Evolutionary conservation across 2,888 invertebrate genomes (phyloP).

Genomic region (Andrena trimmerana): DNA sequence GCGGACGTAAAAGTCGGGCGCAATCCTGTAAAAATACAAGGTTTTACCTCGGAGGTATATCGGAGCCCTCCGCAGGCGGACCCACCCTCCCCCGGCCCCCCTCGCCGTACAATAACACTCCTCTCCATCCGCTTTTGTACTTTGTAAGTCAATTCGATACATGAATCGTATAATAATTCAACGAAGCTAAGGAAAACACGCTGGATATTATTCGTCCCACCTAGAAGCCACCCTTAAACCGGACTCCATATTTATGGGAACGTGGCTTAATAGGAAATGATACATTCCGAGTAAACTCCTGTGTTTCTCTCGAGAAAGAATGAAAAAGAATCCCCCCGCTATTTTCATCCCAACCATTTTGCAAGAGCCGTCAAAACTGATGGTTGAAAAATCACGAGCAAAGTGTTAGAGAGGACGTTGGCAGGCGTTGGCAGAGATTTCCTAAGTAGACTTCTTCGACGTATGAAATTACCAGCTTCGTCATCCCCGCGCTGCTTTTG

Average conservation of each 20-base stretch:
- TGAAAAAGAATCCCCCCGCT: neutral
- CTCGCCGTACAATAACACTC: slow-evolving; percentile 83
- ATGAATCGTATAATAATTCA: slow-evolving; percentile 85
- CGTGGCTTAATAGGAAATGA: slow-evolving; percentile 55
- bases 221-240: slow-evolving; percentile 68
- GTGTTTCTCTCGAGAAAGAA: neutral
- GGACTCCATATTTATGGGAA: slow-evolving; percentile 77
- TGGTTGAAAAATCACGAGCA: neutral
- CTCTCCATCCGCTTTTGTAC: slow-evolving; percentile 83
- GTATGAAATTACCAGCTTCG: neutral
- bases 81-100: slow-evolving; percentile 55
- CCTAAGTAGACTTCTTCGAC: neutral
- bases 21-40: slow-evolving; percentile 78
- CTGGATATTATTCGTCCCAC: slow-evolving; percentile 81
- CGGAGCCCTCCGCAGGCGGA: slow-evolving; percentile 53
- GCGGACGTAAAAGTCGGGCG: slow-evolving; percentile 56
- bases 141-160: slow-evolving; percentile 85
- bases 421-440: neutral
- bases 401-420: neutral
- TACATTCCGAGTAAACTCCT: slow-evolving; percentile 32
- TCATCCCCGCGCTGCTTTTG: slow-evolving; percentile 57
- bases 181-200: slow-evolving; percentile 83
- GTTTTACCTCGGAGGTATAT: slow-evolving; percentile 78
- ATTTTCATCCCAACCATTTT: neutral
- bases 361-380: neutral